A percentile compares a stretch with the other conserved stretches of the same genome.
Conservation (phyloP, 2,113 vertebrate species). For the Paedocypris sp. region DNA sequence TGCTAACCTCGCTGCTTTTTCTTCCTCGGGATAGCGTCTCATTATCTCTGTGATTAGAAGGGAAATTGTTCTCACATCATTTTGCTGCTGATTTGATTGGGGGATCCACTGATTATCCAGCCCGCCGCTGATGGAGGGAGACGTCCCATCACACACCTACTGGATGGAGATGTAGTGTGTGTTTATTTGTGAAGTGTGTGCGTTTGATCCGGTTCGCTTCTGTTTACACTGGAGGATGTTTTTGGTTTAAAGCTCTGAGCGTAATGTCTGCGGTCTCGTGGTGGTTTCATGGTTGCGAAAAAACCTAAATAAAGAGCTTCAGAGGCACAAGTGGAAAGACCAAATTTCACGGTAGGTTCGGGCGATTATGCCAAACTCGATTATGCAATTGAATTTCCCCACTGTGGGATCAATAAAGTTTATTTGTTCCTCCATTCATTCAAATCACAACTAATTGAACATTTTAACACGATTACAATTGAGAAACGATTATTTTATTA, state of each 20-base stretch:
- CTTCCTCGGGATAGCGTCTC: slow-evolving; percentile 6
- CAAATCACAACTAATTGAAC: no score
- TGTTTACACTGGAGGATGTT: slow-evolving; percentile 10
- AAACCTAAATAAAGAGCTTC: slow-evolving; percentile 12
- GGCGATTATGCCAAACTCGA: no score
- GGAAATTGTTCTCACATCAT: slow-evolving; percentile 24
- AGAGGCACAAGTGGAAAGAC: background rate
- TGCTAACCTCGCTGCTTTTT: no score
- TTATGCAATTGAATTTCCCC: no score
- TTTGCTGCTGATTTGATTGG: slow-evolving; percentile 1
- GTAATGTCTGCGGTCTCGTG: background rate
- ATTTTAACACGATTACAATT: no score
- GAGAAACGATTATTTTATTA: no score
- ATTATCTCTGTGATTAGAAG: slow-evolving; percentile 30
- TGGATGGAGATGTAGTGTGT: background rate
- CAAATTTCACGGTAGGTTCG: no score
- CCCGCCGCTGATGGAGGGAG: background rate
- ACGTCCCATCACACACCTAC: background rate
- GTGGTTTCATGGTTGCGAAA: slow-evolving; percentile 2
- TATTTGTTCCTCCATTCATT: no score
- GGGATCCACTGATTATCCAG: background rate
- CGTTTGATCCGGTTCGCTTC: background rate
- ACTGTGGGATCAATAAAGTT: no score
- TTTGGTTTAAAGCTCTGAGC: slow-evolving; percentile 4
- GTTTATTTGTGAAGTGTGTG: background rate